phyloP scores from a whole-genome alignment of 2,888 invertebrate genomes.

The Ferdinandea cuprea region DNA sequence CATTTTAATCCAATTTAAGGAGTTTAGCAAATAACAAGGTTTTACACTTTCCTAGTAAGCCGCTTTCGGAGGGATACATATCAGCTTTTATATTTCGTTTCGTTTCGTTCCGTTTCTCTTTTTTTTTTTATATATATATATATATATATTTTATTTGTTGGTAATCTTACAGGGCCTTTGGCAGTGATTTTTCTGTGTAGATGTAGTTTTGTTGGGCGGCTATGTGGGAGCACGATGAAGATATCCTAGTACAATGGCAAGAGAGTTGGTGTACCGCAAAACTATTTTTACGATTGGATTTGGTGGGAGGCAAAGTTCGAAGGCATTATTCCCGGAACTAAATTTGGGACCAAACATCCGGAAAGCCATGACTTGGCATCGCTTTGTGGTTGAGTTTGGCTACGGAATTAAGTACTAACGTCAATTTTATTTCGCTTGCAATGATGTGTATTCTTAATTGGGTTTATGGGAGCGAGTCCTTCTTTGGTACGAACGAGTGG shows the following conservation, averaged over 20 bases:
- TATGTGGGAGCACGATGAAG: slow-evolving; percentile 23
- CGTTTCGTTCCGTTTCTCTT: slow-evolving; percentile 19
- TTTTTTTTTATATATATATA: slow-evolving; percentile 24
- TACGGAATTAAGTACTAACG: slow-evolving; percentile 67
- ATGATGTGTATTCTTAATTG: slow-evolving; percentile 60
- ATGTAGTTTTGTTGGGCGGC: neutral
- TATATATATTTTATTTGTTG: neutral
- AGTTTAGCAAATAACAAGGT: slow-evolving; percentile 75
- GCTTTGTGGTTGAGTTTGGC: slow-evolving; percentile 67
- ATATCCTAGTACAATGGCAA: slow-evolving; percentile 33
- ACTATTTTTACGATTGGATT: slow-evolving; percentile 70
- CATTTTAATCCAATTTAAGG: slow-evolving; percentile 75
- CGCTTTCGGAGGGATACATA: slow-evolving; percentile 66
- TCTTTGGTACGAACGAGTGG: neutral
- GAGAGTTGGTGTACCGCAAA: slow-evolving; percentile 38
- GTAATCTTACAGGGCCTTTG: slow-evolving; percentile 47
- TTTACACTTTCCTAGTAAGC: slow-evolving; percentile 73
- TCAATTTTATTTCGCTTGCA: slow-evolving; percentile 57
- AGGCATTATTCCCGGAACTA: slow-evolving; percentile 36
- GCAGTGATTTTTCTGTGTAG: slow-evolving; percentile 12
- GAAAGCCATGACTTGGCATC: slow-evolving; percentile 69
- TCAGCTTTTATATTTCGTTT: slow-evolving; percentile 57
- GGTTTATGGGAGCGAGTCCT: slow-evolving; percentile 6
- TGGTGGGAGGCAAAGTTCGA: slow-evolving; percentile 64
- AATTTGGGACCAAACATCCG: slow-evolving; percentile 39